These are phyloP conservation scores for Montifringilla adamsi DNA, from an alignment of 2,113 vertebrate species.

Conservation along the genomic window DNA sequence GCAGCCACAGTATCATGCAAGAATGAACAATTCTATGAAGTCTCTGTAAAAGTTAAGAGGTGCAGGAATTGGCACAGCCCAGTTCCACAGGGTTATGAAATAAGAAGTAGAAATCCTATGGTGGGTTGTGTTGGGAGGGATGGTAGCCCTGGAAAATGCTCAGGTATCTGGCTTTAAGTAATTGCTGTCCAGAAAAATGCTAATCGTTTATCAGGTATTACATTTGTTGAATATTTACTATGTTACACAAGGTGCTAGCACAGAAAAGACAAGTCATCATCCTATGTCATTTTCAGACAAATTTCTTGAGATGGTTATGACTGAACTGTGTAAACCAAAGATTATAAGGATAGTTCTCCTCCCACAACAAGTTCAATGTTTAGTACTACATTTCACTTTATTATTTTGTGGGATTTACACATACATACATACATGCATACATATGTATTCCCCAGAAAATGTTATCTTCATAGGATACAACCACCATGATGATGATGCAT, in stretches of 20 bases:
- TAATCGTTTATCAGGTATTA: neutral
- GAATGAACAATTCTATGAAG: neutral
- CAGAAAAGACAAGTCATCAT: neutral
- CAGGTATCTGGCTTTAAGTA: neutral
- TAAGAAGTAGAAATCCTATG: neutral
- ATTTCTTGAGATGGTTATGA: neutral
- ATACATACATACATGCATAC: neutral
- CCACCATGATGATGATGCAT: neutral
- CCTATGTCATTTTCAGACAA: neutral
- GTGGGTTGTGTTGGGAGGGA: neutral
- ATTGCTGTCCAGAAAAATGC: neutral
- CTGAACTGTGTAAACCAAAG: neutral
- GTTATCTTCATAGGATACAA: neutral
- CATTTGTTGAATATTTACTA: neutral
- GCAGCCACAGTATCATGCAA: fast-evolving
- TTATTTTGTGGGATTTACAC: neutral
- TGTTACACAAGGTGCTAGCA: neutral
- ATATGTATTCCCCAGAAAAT: neutral
- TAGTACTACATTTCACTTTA: neutral
- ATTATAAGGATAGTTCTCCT: neutral
- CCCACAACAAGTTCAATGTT: neutral
- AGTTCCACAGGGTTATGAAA: neutral
- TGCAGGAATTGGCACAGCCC: neutral
- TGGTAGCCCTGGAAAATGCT: fast-evolving
- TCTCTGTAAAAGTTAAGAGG: neutral